These are phyloP conservation scores for Epinephelus cyanopodus DNA, from an alignment of 2,113 vertebrate species.

Conservation along the genomic window DNA sequence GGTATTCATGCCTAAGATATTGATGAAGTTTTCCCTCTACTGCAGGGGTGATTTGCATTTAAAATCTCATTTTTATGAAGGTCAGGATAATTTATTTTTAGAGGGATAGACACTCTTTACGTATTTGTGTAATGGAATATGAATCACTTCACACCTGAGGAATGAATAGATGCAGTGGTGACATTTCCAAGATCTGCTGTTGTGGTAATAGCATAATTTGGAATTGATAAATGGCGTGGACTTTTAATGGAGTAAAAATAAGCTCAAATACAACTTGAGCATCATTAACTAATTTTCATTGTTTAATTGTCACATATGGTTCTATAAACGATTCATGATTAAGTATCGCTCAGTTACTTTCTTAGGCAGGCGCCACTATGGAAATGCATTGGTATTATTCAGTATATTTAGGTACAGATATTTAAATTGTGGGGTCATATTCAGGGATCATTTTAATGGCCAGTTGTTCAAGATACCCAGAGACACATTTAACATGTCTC, in stretches of 20 bases:
- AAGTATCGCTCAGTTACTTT: slow-evolving; percentile 45
- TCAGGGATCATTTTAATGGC: neutral
- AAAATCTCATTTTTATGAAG: slow-evolving; percentile 83
- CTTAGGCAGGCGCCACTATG: neutral
- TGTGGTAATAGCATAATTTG: slow-evolving; percentile 78
- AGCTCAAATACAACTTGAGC: slow-evolving; percentile 73
- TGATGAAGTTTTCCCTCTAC: slow-evolving; percentile 72
- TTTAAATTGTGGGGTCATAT: slow-evolving; percentile 5
- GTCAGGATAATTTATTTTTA: slow-evolving; percentile 84
- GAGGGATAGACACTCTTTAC: slow-evolving; percentile 74
- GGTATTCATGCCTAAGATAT: slow-evolving; percentile 77
- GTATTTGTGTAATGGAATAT: slow-evolving; percentile 83
- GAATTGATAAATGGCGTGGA: slow-evolving; percentile 75
- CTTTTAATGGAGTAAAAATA: slow-evolving; percentile 76
- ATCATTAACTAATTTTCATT: slow-evolving; percentile 72
- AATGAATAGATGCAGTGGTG: slow-evolving; percentile 78
- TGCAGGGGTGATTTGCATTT: slow-evolving; percentile 80
- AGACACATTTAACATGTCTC: slow-evolving; percentile 3
- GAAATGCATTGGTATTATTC: slow-evolving; percentile 15
- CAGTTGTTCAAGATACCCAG: slow-evolving; percentile 3
- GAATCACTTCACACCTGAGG: slow-evolving; percentile 81
- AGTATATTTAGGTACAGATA: slow-evolving; percentile 15
- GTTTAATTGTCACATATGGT: slow-evolving; percentile 76
- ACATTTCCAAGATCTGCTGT: slow-evolving; percentile 82
- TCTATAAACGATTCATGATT: slow-evolving; percentile 63